Evolutionary conservation across 2,113 vertebrate genomes (phyloP), one percentile per base, ranked within the genome.

Genomic region (Engystomops pustulosus): DNA sequence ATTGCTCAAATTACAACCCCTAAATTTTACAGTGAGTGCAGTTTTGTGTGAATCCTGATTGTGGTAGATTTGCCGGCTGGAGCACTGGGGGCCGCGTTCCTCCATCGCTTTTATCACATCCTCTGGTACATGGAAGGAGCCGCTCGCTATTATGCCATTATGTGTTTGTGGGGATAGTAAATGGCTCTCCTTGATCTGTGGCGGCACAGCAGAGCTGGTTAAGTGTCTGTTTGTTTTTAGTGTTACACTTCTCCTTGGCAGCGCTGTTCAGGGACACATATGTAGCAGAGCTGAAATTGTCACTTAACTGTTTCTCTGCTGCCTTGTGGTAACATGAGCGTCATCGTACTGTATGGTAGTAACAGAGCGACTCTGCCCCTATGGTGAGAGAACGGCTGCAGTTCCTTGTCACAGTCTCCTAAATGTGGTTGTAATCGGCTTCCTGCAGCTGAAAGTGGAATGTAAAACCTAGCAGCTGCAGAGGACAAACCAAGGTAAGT

Each of bases 131-230:
- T 62, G 25, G 58, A 62, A 25, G 11, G 58, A 62, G 12, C n/a
- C 25, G 53, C 30, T 62, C 14, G 58, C 60, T 65, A 65, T 65
- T 65, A 34, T 34, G 60, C 27, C 60, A 65, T 65, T 65, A 65
- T 65, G 60, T 65, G 60, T 65, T 32, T 65, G 27, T 30, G 32
- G 27, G 60, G 27, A 65, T 32, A 18, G 60, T 12, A 65, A 34
- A 65, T 60, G 17, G 27, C 27, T 17, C 14, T 65, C 60, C 27
- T 65, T 65, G 60, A 65, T 17, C 60, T 65, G 27, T 18, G n/a
- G 5, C 60, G 25, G 27, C 18, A 34, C 15, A 32, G 27, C 23
- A 32, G 60, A 65, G 5, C 60, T 65, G 58, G 30, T 65, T 18
- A 65, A 65, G 60, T 18, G 60, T n/a, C n/a, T 9, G 27, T 12